Conservation (phyloP, 1,140 invertebrate genomes). For the Scylla paramamosain region DNA sequence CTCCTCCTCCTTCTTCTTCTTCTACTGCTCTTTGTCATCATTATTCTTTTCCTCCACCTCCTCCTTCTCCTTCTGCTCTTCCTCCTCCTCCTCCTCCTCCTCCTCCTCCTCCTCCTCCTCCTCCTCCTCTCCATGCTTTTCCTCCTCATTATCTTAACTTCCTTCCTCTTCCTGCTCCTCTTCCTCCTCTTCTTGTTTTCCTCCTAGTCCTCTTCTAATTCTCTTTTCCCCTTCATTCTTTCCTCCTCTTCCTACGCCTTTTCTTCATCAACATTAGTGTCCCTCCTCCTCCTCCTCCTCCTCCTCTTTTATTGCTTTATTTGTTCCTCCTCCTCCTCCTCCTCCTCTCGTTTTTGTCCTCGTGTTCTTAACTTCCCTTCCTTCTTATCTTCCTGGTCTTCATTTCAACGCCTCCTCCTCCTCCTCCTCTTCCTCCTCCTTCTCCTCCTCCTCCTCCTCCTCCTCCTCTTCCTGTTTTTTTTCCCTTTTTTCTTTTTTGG, state of each 20-base stretch:
- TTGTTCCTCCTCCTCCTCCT: not conserved
- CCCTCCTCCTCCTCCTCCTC: not conserved
- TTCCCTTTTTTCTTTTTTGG: not conserved
- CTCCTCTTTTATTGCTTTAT: not conserved
- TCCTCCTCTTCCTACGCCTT: not conserved
- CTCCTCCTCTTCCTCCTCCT: not conserved
- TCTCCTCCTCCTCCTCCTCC: not conserved
- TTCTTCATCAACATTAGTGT: too few relatives aligned
- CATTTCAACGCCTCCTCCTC: not conserved
- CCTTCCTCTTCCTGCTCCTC: too few relatives aligned
- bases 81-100: not conserved
- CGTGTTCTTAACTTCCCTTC: not conserved
- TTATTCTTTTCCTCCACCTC: not conserved
- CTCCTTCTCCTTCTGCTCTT: not conserved
- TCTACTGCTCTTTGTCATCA: not conserved
- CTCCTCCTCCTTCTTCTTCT: not conserved
- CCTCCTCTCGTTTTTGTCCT: not conserved
- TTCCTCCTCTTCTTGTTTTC: not conserved
- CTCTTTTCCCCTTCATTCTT: not conserved
- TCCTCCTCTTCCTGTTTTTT: not conserved
- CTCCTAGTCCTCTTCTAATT: not conserved
- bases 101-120: not conserved
- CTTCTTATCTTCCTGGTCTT: not conserved
- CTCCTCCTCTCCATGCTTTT: not conserved
- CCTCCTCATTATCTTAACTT: not conserved